Base-by-base conservation (phyloP, 2,888 invertebrate species). In the Chrysodeixis includens region DNA sequence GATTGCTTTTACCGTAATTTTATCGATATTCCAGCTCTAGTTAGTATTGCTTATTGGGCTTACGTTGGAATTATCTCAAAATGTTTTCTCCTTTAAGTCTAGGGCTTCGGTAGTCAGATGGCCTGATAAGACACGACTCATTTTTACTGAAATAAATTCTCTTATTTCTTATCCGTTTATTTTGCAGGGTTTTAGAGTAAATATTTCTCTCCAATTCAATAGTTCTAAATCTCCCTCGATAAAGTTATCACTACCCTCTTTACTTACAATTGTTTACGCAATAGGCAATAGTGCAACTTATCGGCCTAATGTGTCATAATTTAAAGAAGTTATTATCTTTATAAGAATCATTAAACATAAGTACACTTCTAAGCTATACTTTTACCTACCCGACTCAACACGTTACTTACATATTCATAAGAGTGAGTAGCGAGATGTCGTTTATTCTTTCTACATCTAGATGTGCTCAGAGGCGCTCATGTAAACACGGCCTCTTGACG, bases 401-500 rank as follows among this genome's bases (percentile, higher is more conserved):
- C 40, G 53, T 71, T 74, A 71, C 69, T 78, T 69, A 78, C 69
- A 76, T 78, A 78, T 78, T 78, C 78, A 78, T 76, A 73, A 78
- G 74, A 66, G 71, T 68, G 71, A 78, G 76, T 63, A 66, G 62
- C 69, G 35, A 69, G 62, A 67, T 67, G 74, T 74, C 66, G 66
- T 73, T 74, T 69, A 78, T 78, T 78, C 67, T 78, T 76, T 78
- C 67, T 62, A 61, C 67, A 61, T 71, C 60, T 74, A 66, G 70
- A 74, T 75, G 70, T 72, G 71, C 69, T 70, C 66, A 74, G 66
- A 64, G 57, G 30, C 22, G 44, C 66, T 61, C 69, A 53, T 75
- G 76, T 81, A 79, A 79, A 78, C 78, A 81, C 62, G 56, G 73
- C 56, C 69, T 71, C 69, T 72, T 80, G 79, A 71, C 55, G 79